Base-by-base conservation (phyloP, 2,797 vertebrate species). In the Hydrophis major region DNA sequence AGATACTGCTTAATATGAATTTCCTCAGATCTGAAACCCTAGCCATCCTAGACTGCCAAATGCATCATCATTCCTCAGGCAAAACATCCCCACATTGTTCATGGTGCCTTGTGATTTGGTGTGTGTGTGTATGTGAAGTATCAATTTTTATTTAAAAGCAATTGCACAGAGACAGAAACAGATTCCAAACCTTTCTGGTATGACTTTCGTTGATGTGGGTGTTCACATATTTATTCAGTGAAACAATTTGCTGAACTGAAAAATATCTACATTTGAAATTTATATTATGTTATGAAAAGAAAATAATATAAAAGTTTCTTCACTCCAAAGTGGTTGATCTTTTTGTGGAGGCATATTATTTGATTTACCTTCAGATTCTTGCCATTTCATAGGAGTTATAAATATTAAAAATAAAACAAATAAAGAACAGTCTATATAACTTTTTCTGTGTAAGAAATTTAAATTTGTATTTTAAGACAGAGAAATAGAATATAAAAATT, bases 101-200 rank as follows among this genome's bases (percentile, higher is more conserved):
- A 32, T 32, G 63, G 66, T 32, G n/a, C 66, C 66, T 32, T 69
- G 66, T 69, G 66, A 18, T 69, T 32, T 63, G 12, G 55, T 3
- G 55, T 63, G 6, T 63, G 61, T 27, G 55, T 56, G 55, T 56
- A 3, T n/a, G 63, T 4, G 28, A 32, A 14, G 63, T n/a, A n/a
- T 32, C 28, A 32, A 13, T 4, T 69, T 69, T 69, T 69, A 1
- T n/a, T 69, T 32, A 69, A 32, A 69, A 69, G 28, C 63, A 32
- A 14, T 69, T 69, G n/a, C 5, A 69, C 13, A 66, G n/a, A 69
- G n/a, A 66, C 11, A 66, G 63, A 69, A n/a, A 69, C 13, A 32
- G 5, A 32, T 69, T 69, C n/a, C n/a, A 69, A 69, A 61, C 7
- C 97, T 99, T 87, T 98, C 98, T 2, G 96, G 98, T 99, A 96